phyloP scores from a whole-genome alignment of 2,113 vertebrate species.

The Marmota flaviventris region DNA sequence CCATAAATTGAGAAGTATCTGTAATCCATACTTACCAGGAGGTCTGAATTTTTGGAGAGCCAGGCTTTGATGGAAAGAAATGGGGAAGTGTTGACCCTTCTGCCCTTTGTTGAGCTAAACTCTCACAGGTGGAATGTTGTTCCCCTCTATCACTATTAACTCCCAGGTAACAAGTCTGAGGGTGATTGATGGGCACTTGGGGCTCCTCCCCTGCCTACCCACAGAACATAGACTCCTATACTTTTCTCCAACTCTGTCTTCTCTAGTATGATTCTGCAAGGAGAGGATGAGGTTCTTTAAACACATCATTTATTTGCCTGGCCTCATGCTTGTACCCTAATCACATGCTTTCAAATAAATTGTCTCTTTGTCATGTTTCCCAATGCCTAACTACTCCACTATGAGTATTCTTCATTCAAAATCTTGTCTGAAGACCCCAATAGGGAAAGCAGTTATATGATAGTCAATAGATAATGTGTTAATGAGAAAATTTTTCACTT shows the following conservation, averaged over 20 bases:
- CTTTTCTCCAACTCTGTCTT: background rate
- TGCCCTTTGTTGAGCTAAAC: background rate
- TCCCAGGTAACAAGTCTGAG: background rate
- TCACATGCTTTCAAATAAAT: background rate
- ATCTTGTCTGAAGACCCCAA: background rate
- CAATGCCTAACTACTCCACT: background rate
- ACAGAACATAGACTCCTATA: background rate
- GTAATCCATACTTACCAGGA: background rate
- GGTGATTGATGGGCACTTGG: background rate
- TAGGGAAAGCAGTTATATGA: background rate
- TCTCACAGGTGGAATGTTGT: background rate
- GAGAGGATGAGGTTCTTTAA: background rate
- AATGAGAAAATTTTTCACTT: background rate
- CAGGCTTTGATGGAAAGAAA: background rate
- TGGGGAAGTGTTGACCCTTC: background rate
- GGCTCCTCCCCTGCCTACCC: background rate
- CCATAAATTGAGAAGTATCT: background rate
- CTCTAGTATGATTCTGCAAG: slow-evolving; percentile 23
- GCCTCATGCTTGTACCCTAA: background rate
- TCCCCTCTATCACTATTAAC: background rate
- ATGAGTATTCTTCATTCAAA: background rate
- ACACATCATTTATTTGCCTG: background rate
- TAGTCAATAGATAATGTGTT: background rate
- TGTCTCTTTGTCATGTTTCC: background rate
- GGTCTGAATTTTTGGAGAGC: background rate